Percentiles rank a stretch among this genome's conserved stretches.
phyloP scores from a whole-genome alignment of 2,888 invertebrate genomes.

The Dendrolimus pini region DNA sequence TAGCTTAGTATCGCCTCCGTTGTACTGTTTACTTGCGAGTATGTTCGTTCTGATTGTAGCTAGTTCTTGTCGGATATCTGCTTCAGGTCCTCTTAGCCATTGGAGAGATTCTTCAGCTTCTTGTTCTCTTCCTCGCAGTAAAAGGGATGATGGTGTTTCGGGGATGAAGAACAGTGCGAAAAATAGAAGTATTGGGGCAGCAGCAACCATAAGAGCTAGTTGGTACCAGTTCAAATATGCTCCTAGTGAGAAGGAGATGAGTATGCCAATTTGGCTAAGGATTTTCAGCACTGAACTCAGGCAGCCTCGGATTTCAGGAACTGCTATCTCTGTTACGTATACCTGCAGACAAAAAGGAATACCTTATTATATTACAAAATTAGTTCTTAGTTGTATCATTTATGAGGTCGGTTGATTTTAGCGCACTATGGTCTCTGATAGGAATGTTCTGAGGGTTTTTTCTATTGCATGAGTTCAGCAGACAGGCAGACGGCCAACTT shows the following conservation, averaged over 20 bases:
- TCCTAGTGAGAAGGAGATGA: conserved; percentile 88
- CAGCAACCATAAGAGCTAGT: conserved; percentile 86
- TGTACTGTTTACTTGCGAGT: conserved; percentile 59
- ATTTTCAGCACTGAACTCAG: conserved; percentile 91
- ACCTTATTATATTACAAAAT: no score
- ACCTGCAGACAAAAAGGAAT: conserved; percentile 73
- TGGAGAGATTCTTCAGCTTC: conserved; percentile 85
- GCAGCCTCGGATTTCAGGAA: conserved; percentile 89
- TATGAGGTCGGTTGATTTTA: no score
- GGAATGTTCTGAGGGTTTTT: no score
- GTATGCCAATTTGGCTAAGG: conserved; percentile 88
- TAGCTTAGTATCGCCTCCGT: conserved; percentile 45
- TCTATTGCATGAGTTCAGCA: no score
- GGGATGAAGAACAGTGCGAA: conserved; percentile 86
- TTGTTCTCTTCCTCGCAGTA: conserved; percentile 84
- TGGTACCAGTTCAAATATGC: conserved; percentile 89
- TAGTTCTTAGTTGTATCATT: no score
- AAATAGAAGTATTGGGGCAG: conserved; percentile 86
- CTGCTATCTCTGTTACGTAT: conserved; percentile 93
- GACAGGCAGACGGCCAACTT: no score
- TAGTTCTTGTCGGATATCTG: conserved; percentile 85
- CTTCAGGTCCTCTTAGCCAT: conserved; percentile 86
- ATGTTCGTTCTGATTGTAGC: conserved; percentile 84
- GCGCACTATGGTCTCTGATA: no score
- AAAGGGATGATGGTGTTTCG: conserved; percentile 91